These are phyloP conservation scores for Heliothis peltigera DNA, from an alignment of 2,888 invertebrate genomes.

Conservation along the genomic window DNA sequence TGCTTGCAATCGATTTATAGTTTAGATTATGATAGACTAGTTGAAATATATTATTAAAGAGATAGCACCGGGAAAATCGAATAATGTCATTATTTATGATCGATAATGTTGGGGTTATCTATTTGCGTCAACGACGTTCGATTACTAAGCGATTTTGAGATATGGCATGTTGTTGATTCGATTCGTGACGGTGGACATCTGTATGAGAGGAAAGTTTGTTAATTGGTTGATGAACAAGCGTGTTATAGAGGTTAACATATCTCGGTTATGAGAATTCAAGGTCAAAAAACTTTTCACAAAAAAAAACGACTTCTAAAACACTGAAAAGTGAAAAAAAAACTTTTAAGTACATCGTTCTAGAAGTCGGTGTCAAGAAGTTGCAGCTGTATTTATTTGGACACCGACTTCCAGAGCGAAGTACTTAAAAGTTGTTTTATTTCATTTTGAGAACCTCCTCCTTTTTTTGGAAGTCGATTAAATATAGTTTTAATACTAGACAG, in stretches of 20 bases:
- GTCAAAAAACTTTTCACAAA: no score
- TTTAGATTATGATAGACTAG: conserved; percentile 41
- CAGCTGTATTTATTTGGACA: no score
- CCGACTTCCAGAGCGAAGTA: no score
- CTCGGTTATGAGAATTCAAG: no score
- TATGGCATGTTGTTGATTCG: conserved; percentile 22
- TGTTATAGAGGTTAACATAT: neutral
- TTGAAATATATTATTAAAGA: conserved; percentile 45
- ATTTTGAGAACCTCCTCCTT: no score
- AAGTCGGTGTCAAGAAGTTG: no score
- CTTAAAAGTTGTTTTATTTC: no score
- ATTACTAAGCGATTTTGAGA: conserved; percentile 33
- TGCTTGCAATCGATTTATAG: conserved; percentile 47
- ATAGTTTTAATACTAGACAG: neutral
- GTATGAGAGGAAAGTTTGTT: conserved; percentile 47
- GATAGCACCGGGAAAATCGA: conserved; percentile 41
- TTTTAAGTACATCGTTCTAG: no score
- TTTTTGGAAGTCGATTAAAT: no score
- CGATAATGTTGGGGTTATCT: conserved; percentile 46
- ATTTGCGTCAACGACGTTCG: conserved; percentile 42
- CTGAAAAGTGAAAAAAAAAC: no score
- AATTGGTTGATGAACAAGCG: conserved; percentile 1
- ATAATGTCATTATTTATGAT: conserved; percentile 31
- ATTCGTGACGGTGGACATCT: conserved; percentile 31
- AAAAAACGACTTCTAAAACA: no score